Evolutionary conservation across 2,888 invertebrate species (phyloP), one percentile per base, ranked within the genome.

Genomic region (Leptopilina myrica): DNA sequence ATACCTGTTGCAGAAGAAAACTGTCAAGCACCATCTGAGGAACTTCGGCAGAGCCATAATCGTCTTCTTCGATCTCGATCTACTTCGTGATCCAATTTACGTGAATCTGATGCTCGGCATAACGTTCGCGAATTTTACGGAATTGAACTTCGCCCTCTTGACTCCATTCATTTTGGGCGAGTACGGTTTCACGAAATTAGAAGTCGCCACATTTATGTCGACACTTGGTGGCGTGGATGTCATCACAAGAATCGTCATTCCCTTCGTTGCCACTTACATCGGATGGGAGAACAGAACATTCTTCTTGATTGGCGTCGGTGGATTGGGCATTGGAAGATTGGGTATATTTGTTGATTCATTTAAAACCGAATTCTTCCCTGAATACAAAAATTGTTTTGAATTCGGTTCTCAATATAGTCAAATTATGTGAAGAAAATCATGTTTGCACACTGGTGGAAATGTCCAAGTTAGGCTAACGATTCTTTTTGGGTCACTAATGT

Each of bases 161-260:
- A 95, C 95, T 0, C 95, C 96, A 0, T 95, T 96, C 83, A 95
- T 96, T 84, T 91, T 96, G n/a, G 93, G 93, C 20, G 96, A 95
- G 86, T 95, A 94, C 86, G 94, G 95, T 0, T 94, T 95, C 85
- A 91, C 91, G 1, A 93, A 93, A 85, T 86, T 92, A 5, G 92
- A 95, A 90, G 94, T 95, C 0, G 95, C 96, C 0, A 91, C 94
- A 14, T 94, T 94, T 76, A 95, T 96, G 95, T 95, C 96, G 0
- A 90, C 95, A 64, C 92, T 96, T 81, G 95, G 94, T 5, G 94
- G 94, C 43, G 92, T 95, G 64, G 96, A 96, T 86, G 94, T 95
- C 49, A 90, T 92, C 14, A 93, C 95, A 15, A 92, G 96, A 83
- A 95, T 96, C 87, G 92, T 94, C 78, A 93, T 95, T 80, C 95